These are phyloP conservation scores for Boloria euphrosyne DNA, from an alignment of 2,888 invertebrate genomes.

Conservation along the genomic window DNA sequence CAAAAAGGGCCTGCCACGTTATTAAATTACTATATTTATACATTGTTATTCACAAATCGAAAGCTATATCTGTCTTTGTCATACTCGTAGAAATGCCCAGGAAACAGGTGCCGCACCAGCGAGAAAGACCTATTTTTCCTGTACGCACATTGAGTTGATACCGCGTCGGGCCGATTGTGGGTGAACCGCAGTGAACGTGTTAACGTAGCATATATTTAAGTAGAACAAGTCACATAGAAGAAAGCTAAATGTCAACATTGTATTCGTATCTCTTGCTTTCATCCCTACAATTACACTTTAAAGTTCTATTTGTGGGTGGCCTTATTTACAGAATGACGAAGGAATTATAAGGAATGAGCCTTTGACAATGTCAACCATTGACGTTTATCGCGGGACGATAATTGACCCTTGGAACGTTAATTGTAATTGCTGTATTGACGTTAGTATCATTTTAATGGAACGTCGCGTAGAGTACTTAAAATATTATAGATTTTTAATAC, in stretches of 20 bases:
- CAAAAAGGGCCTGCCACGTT: too few species aligned
- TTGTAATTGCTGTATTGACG: slow-evolving; percentile 34
- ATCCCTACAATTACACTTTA: slow-evolving; percentile 18
- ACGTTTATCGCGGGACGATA: slow-evolving; percentile 42
- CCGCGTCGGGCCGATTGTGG: too few species aligned
- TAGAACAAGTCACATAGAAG: not conserved
- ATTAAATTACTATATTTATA: too few species aligned
- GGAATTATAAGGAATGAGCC: slow-evolving; percentile 59
- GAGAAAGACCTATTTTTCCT: too few species aligned
- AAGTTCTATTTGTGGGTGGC: slow-evolving; percentile 42
- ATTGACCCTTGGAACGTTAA: slow-evolving; percentile 40
- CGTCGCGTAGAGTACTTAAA: not conserved
- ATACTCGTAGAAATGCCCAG: too few species aligned
- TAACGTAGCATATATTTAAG: too few species aligned
- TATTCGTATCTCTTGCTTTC: not conserved
- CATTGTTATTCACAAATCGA: too few species aligned
- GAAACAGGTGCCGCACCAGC: too few species aligned
- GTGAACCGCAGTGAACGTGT: too few species aligned
- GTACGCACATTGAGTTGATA: too few species aligned
- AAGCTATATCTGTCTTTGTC: too few species aligned
- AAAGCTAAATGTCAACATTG: not conserved
- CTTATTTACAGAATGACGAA: slow-evolving; percentile 46
- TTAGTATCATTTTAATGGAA: slow-evolving; percentile 6
- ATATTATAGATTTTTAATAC: not conserved
- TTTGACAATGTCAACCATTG: slow-evolving; percentile 49